Percentiles rank a stretch among this genome's conserved stretches.
Evolutionary conservation across 2,888 invertebrate species (phyloP).

Genomic region (Calameuta idolon): DNA sequence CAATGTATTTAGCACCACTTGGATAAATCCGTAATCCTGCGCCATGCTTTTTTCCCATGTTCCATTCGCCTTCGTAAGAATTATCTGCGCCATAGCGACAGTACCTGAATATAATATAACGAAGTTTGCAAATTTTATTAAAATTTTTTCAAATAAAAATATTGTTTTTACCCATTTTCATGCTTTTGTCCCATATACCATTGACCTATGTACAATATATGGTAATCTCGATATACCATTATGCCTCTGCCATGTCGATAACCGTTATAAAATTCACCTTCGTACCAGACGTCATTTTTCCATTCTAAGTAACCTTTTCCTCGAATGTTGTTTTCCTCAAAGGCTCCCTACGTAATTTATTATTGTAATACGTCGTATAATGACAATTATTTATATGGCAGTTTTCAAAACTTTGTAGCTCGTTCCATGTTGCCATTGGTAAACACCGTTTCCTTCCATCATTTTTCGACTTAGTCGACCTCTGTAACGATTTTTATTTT

Average conservation of each 20-base stretch:
- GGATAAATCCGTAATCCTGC: constrained; percentile 70
- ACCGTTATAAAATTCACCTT: constrained; percentile 72
- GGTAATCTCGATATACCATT: constrained; percentile 37
- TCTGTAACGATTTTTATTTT: constrained; percentile 72
- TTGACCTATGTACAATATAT: constrained; percentile 61
- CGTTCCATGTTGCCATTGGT: constrained; percentile 72
- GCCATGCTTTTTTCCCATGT: constrained; percentile 67
- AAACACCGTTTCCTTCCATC: constrained; percentile 73
- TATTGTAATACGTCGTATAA: background rate
- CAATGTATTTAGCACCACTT: constrained; percentile 71
- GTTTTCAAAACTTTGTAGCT: constrained; percentile 68
- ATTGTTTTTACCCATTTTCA: constrained; percentile 60
- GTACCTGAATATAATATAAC: constrained; percentile 32
- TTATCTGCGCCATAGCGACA: constrained; percentile 52
- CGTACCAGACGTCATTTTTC: constrained; percentile 72
- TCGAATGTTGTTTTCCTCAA: constrained; percentile 70
- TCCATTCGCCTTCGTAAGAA: constrained; percentile 67
- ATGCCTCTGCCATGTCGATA: constrained; percentile 68
- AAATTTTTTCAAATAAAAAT: background rate
- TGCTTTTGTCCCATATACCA: constrained; percentile 65
- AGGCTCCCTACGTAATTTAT: constrained; percentile 68
- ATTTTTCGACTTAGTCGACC: constrained; percentile 70
- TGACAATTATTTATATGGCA: background rate
- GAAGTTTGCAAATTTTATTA: background rate
- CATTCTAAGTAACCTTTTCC: constrained; percentile 71